Base-by-base conservation (phyloP, 2,113 vertebrate species). In the Myrmecophaga tridactyla region DNA sequence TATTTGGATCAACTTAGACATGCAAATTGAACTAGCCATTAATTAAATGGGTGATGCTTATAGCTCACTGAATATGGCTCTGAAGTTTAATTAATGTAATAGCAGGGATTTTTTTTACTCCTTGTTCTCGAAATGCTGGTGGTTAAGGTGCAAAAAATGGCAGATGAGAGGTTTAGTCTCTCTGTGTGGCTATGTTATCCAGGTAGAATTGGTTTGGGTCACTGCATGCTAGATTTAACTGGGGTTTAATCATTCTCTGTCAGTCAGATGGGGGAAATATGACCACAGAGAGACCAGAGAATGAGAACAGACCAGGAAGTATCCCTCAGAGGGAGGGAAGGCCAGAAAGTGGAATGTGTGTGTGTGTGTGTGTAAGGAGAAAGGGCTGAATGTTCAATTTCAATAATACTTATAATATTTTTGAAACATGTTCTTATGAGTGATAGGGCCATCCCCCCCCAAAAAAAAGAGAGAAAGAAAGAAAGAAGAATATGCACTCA, bases 81-180 rank as follows among this genome's bases (percentile, higher is more conserved):
- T 76, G 91, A 75, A 56, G 6, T 70, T 86, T 95, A 95, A 86
- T 89, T 92, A 82, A 63, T 23, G 4, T 75, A 67, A 72, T 72
- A 82, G 21, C 46, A 84, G 65, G 3, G 29, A 85, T 70, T 84
- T 48, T 84, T 48, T 90, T 72, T 39, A 39, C 39, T 95, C 43
- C 51, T 89, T 86, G 78, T 77, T 86, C 34, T 72, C 58, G 46
- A 93, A 72, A 31, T 75, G n/a, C 51, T 72, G 25, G 36, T 75
- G 58, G 63, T 77, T 93, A 69, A 88, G n/a, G 43, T 60, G 11
- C 34, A 92, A 89, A n/a, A 90, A 46, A 46, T 89, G 62, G 76
- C 53, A 75, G 17, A 36, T 76, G 60, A 81, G 39, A 70, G n/a
- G 34, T 91, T 85, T 95, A 72, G 73, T 82, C 95, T 95, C 82